phyloP scores from a whole-genome alignment of 2,888 invertebrate genomes.

The Tricholauxania praeusta region DNA sequence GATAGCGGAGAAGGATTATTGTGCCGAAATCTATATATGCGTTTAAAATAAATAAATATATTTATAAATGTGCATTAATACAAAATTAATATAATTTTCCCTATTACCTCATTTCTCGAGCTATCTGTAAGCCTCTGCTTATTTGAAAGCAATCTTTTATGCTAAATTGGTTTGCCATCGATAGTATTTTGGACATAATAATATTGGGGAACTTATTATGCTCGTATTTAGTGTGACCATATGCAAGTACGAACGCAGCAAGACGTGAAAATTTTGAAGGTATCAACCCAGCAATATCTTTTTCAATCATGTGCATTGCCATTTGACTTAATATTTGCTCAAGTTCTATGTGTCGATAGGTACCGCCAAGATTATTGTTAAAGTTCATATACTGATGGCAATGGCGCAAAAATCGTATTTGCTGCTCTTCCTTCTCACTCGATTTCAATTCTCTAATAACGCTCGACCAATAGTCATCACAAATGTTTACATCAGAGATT shows the following conservation, averaged over 20 bases:
- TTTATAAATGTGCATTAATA: background rate
- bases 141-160: slow-evolving; percentile 67
- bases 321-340: slow-evolving; percentile 67
- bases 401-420: slow-evolving; percentile 64
- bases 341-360: slow-evolving; percentile 69
- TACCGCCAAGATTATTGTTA: slow-evolving; percentile 70
- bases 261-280: slow-evolving; percentile 67
- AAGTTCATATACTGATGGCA: slow-evolving; percentile 71
- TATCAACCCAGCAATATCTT: slow-evolving; percentile 61
- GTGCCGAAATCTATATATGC: slow-evolving; percentile 54
- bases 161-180: slow-evolving; percentile 66
- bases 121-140: slow-evolving; percentile 68
- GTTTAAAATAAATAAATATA: background rate
- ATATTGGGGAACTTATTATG: slow-evolving; percentile 63
- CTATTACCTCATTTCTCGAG: slow-evolving; percentile 56
- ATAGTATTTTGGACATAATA: slow-evolving; percentile 64
- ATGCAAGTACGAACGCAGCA: slow-evolving; percentile 68
- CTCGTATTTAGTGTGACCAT: slow-evolving; percentile 63
- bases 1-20: slow-evolving; percentile 52
- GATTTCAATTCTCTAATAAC: slow-evolving; percentile 62
- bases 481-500: slow-evolving; percentile 67
- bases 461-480: slow-evolving; percentile 69
- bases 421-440: slow-evolving; percentile 49
- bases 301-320: slow-evolving; percentile 63
- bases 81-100: slow-evolving; percentile 2